These are phyloP conservation scores for Tursiops truncatus DNA, from an alignment of 2,113 vertebrate genomes.

Conservation along the genomic window DNA sequence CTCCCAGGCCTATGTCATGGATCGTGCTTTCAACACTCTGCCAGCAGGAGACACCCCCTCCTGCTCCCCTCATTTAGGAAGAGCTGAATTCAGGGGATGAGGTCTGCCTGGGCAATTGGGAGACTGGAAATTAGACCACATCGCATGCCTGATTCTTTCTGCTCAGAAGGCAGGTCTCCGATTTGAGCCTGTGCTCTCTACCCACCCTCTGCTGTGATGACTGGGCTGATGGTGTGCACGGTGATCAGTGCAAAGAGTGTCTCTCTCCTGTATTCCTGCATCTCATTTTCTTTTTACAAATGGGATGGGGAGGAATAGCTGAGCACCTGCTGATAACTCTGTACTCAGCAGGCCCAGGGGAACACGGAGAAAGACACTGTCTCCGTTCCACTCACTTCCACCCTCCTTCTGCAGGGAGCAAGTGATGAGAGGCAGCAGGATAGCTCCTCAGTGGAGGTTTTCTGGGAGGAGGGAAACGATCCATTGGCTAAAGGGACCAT, in stretches of 20 bases:
- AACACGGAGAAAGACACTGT: not conserved
- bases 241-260: not conserved
- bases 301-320: not conserved
- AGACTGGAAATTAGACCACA: conserved; percentile 27
- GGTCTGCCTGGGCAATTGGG: not conserved
- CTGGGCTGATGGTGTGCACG: not conserved
- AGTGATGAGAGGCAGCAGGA: not conserved
- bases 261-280: not conserved
- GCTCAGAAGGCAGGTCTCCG: not conserved
- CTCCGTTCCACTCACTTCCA: not conserved
- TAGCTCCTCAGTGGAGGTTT: not conserved
- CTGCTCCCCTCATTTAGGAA: not conserved
- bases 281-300: conserved; percentile 40
- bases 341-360: conserved; percentile 11
- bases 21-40: not conserved
- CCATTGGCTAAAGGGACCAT: not conserved
- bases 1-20: conserved; percentile 30
- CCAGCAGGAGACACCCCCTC: not conserved
- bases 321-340: not conserved
- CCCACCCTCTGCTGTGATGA: not conserved
- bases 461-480: not conserved
- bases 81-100: conserved; percentile 21
- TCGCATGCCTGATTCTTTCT: not conserved
- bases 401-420: not conserved
- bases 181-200: not conserved